Base-by-base conservation (phyloP, 2,113 vertebrate species). In the Leptobrachium leishanense region DNA sequence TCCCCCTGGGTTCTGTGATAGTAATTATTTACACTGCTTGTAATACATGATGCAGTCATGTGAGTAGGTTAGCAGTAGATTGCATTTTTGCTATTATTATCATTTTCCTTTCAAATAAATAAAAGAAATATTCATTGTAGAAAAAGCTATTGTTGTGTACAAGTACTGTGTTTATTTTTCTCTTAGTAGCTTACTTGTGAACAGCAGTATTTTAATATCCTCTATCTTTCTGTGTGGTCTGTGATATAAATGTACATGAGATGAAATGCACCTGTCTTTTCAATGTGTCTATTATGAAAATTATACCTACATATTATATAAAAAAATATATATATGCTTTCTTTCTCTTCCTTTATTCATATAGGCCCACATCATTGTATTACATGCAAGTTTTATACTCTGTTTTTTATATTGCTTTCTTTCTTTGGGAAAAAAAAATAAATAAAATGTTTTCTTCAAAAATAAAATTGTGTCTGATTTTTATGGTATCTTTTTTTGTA, bases 381-480 rank as follows among this genome's bases (percentile, higher is more conserved):
- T 94, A 95, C 93, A 93, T 90, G 91, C 92, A 95, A 96, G 95
- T 98, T 98, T 99, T 98, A 94, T 96, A 98, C 96, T 97, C 97
- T 99, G 98, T 98, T 99, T 98, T 98, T 99, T 99, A 99, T 99
- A 98, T 98, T 95, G 95, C 97, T 96, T 95, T 98, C 95, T 98
- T 92, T 90, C 93, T 97, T 92, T 79, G 90, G 91, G 86, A 90
- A 93, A 94, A 94, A 95, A 95, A 94, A 96, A 95, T 94, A 89
- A 96, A 97, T 95, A 97, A 99, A 98, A 94, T 68, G 74, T 82
- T 94, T 95, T 95, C 92, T 94, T 95, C 92, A 68, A 81, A 71
- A 8, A 43, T 55, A n/a, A 12, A n/a, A 11, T 55, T 46, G 53
- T 54, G 66, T 13, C 40, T 44, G 50, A 59, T 59, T 59, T 59